These are phyloP conservation scores for Onychomys torridus DNA, from an alignment of 2,797 vertebrate genomes.

Conservation along the genomic window DNA sequence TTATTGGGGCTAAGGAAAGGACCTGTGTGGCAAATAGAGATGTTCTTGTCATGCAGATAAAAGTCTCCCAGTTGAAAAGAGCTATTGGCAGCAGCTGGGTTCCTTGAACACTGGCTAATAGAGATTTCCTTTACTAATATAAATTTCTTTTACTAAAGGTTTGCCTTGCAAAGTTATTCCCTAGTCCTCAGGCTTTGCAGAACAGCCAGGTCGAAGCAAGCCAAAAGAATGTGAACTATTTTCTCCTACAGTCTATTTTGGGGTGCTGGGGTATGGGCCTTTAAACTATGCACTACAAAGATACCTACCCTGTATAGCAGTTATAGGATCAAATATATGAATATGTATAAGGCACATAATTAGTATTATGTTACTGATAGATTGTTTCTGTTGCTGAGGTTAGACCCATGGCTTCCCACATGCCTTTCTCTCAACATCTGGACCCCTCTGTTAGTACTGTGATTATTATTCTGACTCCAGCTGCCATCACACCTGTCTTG, in stretches of 20 bases:
- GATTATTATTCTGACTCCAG: neutral
- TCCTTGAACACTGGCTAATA: neutral
- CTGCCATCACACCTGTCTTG: neutral
- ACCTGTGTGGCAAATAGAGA: neutral
- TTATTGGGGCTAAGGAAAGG: neutral
- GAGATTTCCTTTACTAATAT: neutral
- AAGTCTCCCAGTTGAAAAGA: neutral
- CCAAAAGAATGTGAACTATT: neutral
- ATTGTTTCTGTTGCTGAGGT: neutral
- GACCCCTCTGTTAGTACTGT: neutral
- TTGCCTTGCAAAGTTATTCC: neutral
- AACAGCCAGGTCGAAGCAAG: neutral
- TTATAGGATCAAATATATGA: constrained; percentile 17
- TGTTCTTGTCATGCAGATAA: neutral
- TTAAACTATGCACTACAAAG: neutral
- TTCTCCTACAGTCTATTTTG: neutral
- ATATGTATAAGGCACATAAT: neutral
- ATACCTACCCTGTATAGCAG: neutral
- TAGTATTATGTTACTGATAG: neutral
- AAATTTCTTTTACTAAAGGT: neutral
- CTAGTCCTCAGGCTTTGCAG: neutral
- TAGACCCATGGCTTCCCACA: neutral
- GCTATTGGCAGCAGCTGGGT: neutral
- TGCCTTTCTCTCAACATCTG: neutral
- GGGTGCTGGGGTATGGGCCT: neutral